phyloP scores from a whole-genome alignment of 37 sponge, comb jelly and placozoan genomes.

The Haliclona indistincta region DNA sequence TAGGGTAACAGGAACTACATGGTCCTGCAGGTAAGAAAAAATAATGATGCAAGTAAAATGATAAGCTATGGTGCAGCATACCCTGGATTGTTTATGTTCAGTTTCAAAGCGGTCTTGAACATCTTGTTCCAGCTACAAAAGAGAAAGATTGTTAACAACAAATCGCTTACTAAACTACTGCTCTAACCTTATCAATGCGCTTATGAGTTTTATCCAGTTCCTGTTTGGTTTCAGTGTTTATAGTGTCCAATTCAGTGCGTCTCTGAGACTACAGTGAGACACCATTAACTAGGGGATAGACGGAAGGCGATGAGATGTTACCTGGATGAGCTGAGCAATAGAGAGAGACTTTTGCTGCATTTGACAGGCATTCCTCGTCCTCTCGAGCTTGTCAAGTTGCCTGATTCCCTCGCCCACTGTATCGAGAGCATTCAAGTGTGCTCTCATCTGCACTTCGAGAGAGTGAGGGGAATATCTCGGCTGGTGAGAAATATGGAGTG shows the following conservation, averaged over 20 bases:
- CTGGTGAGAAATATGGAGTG: neutral
- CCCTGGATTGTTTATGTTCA: too few species aligned
- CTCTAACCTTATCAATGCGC: constrained; percentile 3
- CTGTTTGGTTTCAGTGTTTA: constrained; percentile 2
- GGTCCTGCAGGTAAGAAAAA: too few species aligned
- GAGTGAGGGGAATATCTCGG: constrained; percentile 61
- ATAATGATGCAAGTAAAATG: too few species aligned
- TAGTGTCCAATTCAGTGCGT: constrained; percentile 10
- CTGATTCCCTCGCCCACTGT: constrained; percentile 60
- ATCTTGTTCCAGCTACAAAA: too few species aligned
- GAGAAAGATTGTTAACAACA: too few species aligned
- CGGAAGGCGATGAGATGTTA: neutral
- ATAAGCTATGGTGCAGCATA: too few species aligned
- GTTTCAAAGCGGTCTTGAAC: too few species aligned
- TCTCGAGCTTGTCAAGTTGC: constrained; percentile 52
- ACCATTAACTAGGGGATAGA: neutral
- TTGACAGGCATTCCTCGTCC: constrained; percentile 32
- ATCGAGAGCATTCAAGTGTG: constrained; percentile 64
- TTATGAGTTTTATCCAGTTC: constrained; percentile 15
- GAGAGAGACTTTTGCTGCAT: constrained; percentile 65
- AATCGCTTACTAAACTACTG: too few species aligned
- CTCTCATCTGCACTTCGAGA: constrained; percentile 53
- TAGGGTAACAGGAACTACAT: too few species aligned
- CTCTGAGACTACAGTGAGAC: constrained; percentile 21
- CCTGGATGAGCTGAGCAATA: constrained; percentile 65